Conservation (phyloP, 1,140 invertebrate species). For the Aphaenogaster ashmeadi region DNA sequence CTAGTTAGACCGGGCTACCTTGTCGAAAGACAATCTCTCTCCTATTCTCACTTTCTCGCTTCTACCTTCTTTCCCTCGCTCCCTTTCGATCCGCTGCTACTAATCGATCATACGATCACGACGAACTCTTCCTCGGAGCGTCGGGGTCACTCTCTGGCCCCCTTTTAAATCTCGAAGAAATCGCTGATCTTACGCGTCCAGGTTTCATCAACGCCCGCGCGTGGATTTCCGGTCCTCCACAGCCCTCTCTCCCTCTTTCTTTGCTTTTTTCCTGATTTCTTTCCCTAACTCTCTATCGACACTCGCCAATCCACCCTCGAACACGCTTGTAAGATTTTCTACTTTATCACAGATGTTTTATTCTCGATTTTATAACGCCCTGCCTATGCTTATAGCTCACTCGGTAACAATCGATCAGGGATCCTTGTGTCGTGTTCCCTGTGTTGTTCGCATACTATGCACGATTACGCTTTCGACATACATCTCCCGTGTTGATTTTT, state of each 20-base stretch:
- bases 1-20: conserved; percentile 75
- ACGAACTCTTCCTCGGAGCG: conserved; percentile 59
- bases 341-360: conserved; percentile 87
- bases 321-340: conserved; percentile 83
- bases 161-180: conserved; percentile 61
- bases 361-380: conserved; percentile 75
- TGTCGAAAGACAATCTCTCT: conserved; percentile 65
- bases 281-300: conserved; percentile 8
- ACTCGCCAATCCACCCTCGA: conserved; percentile 68
- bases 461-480: conserved; percentile 42
- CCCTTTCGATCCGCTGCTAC: conserved; percentile 56
- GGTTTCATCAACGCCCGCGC: conserved; percentile 48
- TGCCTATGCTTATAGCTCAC: conserved; percentile 74
- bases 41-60: conserved; percentile 61
- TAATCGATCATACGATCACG: conserved; percentile 64
- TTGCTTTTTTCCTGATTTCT: not conserved
- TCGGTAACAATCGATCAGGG: conserved; percentile 72
- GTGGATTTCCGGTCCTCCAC: conserved; percentile 12
- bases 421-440: conserved; percentile 39
- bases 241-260: conserved; percentile 29
- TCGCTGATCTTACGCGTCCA: conserved; percentile 50
- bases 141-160: not conserved
- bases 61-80: conserved; percentile 37
- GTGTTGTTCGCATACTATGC: conserved; percentile 34
- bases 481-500: conserved; percentile 59